phyloP scores from a whole-genome alignment of 2,113 vertebrate genomes.

The Clarias gariepinus region DNA sequence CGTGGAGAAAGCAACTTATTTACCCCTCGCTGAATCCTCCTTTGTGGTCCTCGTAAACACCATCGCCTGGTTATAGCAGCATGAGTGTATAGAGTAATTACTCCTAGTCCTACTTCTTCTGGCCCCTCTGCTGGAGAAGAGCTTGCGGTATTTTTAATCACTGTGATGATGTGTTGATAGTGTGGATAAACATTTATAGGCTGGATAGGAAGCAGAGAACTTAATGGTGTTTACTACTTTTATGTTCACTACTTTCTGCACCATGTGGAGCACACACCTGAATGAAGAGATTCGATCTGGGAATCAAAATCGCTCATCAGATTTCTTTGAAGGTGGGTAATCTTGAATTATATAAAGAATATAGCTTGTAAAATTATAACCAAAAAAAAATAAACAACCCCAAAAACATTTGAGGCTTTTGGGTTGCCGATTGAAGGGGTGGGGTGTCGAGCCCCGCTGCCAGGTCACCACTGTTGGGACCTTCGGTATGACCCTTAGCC shows the following conservation, averaged over 20 bases:
- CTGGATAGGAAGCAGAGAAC: not conserved
- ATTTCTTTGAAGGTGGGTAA: not conserved
- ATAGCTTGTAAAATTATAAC: not conserved
- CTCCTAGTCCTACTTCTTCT: not conserved
- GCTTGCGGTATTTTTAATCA: not conserved
- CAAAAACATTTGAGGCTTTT: too few species aligned
- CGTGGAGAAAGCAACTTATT: constrained; percentile 2
- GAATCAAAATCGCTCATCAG: too few species aligned
- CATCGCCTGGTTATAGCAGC: not conserved
- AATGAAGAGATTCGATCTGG: not conserved
- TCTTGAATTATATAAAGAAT: not conserved
- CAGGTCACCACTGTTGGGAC: too few species aligned
- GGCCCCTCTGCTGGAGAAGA: not conserved
- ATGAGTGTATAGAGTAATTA: not conserved
- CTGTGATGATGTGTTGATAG: not conserved
- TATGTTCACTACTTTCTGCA: not conserved
- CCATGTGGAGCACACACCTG: not conserved
- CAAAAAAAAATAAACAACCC: too few species aligned
- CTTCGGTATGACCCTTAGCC: too few species aligned
- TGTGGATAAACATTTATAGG: not conserved
- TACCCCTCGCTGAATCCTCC: not conserved
- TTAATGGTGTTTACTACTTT: not conserved
- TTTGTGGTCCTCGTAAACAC: constrained; percentile 9
- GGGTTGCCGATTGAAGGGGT: too few species aligned
- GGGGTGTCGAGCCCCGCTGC: too few species aligned